Conservation (phyloP, 2,797 vertebrate species). For the Pelodytes ibericus region DNA sequence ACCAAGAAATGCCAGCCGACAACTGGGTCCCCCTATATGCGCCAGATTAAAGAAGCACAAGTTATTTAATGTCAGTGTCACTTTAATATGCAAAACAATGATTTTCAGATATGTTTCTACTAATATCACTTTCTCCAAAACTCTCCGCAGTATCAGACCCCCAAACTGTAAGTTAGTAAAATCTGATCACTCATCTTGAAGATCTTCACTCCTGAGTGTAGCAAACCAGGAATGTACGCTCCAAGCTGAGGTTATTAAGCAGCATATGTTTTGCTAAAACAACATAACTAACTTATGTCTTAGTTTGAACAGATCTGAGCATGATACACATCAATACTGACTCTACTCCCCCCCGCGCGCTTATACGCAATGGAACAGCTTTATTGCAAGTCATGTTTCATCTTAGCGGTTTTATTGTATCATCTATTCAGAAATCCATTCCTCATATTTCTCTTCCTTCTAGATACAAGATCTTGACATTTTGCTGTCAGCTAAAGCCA, state of each 20-base stretch:
- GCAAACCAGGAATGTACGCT: background rate
- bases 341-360: conserved; percentile 34
- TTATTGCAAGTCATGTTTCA: conserved; percentile 45
- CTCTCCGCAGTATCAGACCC: too few relatives aligned
- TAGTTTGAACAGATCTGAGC: conserved; percentile 9
- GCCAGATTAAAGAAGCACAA: too few relatives aligned
- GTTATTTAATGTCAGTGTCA: too few relatives aligned
- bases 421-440: conserved; percentile 41
- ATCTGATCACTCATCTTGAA: too few relatives aligned
- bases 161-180: too few relatives aligned
- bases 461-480: conserved; percentile 38
- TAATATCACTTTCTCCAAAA: too few relatives aligned
- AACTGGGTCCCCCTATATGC: too few relatives aligned
- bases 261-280: conserved; percentile 33
- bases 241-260: conserved; percentile 10
- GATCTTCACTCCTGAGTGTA: too few relatives aligned
- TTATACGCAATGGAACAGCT: conserved; percentile 33
- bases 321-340: conserved; percentile 44
- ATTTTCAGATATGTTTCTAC: too few relatives aligned
- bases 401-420: conserved; percentile 51
- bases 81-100: too few relatives aligned
- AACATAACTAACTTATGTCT: conserved; percentile 31
- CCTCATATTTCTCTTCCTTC: conserved; percentile 40
- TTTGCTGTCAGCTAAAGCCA: conserved; percentile 39
- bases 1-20: too few relatives aligned